Evolutionary conservation across 2,113 vertebrate species (phyloP), one percentile per base, ranked within the genome.

Genomic region (Ondatra zibethicus): DNA sequence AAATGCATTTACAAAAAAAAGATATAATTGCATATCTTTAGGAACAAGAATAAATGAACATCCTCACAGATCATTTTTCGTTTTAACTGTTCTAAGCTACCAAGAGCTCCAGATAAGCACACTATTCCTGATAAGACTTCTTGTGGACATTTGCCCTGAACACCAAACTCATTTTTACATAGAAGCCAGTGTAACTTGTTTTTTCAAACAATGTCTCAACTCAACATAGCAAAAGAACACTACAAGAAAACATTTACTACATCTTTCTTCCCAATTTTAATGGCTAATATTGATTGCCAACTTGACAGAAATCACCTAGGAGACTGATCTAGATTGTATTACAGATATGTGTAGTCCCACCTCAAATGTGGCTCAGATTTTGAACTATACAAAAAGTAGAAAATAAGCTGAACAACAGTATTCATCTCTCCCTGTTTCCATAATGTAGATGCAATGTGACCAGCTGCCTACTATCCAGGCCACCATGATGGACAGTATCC

Each of bases 181-280:
- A 80, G 33, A 42, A 81, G 72, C 50, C 82, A 86, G 0, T 27
- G 25, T 61, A 55, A 47, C 23, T 19, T 52, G 68, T 39, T 23
- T 61, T 80, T 86, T 19, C 77, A 89, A 96, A 93, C 61, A 88
- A 68, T 29, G 27, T 68, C 70, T 93, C 86, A 84, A 47, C 70
- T 93, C 86, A 84, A 47, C 72, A 55, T 1, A 92, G 45, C 10
- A 52, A 91, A 93, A 65, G 47, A 92, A 73, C 78, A 39, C 4
- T 21, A 58, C 25, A 84, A 39, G 42, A 36, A 63, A 91, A 75
- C 10, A 91, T 66, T 23, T 27, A 89, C 77, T 33, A 17, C 17
- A 52, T 86, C 58, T 77, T 91, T 65, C 70, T 89, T 89, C 52
- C 47, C 65, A 52, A 88, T 13, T 55, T 70, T 33, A 45, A 86